phyloP scores from a whole-genome alignment of 2,113 vertebrate genomes.

The Mus pahari region DNA sequence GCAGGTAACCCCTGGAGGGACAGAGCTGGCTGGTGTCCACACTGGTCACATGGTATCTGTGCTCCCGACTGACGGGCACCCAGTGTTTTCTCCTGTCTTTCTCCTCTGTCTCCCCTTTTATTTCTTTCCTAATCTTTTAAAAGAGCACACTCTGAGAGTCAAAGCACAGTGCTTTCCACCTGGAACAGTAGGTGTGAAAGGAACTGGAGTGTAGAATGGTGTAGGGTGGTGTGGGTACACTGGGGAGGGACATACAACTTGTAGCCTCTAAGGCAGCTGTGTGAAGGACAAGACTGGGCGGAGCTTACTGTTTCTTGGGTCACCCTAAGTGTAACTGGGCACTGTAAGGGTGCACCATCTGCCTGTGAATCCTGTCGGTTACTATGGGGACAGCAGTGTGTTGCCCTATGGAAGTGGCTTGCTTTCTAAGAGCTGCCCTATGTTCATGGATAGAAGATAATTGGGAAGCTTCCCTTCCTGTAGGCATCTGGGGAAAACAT shows the following conservation, averaged over 20 bases:
- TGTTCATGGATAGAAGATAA: not conserved
- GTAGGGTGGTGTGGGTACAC: not conserved
- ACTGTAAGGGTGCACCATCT: rapidly evolving
- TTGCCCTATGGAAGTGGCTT: not conserved
- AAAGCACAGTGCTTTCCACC: too few species aligned
- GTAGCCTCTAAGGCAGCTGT: not conserved
- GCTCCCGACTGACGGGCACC: not conserved
- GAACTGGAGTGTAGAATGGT: too few species aligned
- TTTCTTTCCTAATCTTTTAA: not conserved
- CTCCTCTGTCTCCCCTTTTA: rapidly evolving
- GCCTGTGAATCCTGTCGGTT: rapidly evolving
- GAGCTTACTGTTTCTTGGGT: not conserved
- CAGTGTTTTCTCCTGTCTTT: not conserved
- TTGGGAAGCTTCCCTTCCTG: rapidly evolving
- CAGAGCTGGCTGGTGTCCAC: rapidly evolving
- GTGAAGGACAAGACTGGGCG: not conserved
- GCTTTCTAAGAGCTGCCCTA: not conserved
- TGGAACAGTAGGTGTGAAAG: not conserved
- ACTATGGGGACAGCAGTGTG: not conserved
- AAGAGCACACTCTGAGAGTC: not conserved
- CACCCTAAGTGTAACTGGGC: rapidly evolving
- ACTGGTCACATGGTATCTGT: not conserved
- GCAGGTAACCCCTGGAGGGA: not conserved
- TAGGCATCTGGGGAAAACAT: not conserved
- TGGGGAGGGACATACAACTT: not conserved